Percentiles rank a stretch among this genome's conserved stretches.
These are phyloP conservation scores for Podocnemis expansa DNA, from an alignment of 2,113 vertebrate species.

Conservation along the genomic window DNA sequence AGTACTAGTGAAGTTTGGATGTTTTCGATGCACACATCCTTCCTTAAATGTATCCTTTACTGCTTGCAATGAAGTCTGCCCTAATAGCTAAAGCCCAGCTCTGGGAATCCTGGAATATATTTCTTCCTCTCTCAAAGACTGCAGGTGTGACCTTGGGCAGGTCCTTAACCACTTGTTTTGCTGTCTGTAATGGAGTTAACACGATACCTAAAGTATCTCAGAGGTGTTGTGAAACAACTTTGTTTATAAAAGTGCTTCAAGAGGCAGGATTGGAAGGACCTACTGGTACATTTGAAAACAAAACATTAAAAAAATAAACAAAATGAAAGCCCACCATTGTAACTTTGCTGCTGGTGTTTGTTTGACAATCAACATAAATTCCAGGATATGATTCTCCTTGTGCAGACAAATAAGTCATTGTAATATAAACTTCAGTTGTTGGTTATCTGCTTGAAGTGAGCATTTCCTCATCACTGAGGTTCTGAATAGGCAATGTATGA, in stretches of 20 bases:
- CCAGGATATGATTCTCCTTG: background rate
- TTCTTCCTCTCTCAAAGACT: background rate
- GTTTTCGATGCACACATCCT: background rate
- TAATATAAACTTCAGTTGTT: background rate
- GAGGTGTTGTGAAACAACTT: rapidly evolving
- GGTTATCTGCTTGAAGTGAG: background rate
- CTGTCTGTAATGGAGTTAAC: background rate
- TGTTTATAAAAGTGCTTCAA: background rate
- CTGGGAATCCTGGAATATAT: background rate
- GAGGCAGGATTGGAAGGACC: background rate
- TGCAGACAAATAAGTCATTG: rapidly evolving
- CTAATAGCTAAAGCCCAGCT: background rate
- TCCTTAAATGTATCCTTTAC: background rate
- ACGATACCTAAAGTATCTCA: background rate
- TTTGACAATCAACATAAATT: background rate
- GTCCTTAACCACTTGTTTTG: too few relatives aligned
- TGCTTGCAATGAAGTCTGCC: background rate
- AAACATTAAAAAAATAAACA: background rate
- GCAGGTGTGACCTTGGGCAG: background rate
- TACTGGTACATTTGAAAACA: rapidly evolving
- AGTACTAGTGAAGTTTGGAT: background rate
- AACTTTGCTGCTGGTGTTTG: background rate
- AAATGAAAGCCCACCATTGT: rapidly evolving
- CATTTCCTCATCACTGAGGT: background rate
- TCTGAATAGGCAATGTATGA: background rate